Evolutionary conservation across 92 coral and sea anemone species (phyloP).

Genomic region (Plumapathes pennacea): DNA sequence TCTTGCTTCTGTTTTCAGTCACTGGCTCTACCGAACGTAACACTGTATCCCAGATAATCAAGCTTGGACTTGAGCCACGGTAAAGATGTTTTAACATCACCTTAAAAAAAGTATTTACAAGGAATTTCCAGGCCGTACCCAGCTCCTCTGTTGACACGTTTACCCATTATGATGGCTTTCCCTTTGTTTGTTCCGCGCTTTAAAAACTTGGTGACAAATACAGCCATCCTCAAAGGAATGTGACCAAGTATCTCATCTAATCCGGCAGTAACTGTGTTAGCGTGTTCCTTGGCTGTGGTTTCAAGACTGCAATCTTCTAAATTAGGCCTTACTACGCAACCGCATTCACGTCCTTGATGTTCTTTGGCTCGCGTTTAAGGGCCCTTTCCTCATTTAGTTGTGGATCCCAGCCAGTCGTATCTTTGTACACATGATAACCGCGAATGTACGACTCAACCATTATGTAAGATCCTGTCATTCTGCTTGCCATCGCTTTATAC

Average conservation of each 20-base stretch:
- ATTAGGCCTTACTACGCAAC: conserved; percentile 8
- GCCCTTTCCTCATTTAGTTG: conserved; percentile 23
- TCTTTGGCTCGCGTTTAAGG: conserved; percentile 31
- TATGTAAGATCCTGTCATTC: conserved; percentile 1
- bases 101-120: conserved; percentile 1
- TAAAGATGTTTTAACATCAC: conserved; percentile 1
- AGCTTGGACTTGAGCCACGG: conserved; percentile 25
- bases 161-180: conserved; percentile 13
- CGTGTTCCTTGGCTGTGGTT: too few species aligned
- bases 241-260: too few species aligned
- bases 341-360: conserved; percentile 21
- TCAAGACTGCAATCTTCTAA: neutral
- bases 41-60: conserved; percentile 14
- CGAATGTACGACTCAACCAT: conserved; percentile 9
- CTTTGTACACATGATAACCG: conserved; percentile 36
- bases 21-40: conserved; percentile 3
- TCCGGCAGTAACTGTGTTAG: conserved; percentile 7
- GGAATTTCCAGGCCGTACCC: conserved; percentile 38
- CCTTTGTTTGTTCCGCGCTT: conserved; percentile 35
- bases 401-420: conserved; percentile 25
- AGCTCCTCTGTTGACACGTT: conserved; percentile 38
- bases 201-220: conserved; percentile 34
- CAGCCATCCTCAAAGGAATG: too few species aligned
- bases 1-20: too few species aligned
- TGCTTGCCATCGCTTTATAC: conserved; percentile 8